Percentiles rank a stretch among this genome's conserved stretches.
Evolutionary conservation across 2,113 vertebrate species (phyloP).

Genomic region (Odocoileus hemionus): DNA sequence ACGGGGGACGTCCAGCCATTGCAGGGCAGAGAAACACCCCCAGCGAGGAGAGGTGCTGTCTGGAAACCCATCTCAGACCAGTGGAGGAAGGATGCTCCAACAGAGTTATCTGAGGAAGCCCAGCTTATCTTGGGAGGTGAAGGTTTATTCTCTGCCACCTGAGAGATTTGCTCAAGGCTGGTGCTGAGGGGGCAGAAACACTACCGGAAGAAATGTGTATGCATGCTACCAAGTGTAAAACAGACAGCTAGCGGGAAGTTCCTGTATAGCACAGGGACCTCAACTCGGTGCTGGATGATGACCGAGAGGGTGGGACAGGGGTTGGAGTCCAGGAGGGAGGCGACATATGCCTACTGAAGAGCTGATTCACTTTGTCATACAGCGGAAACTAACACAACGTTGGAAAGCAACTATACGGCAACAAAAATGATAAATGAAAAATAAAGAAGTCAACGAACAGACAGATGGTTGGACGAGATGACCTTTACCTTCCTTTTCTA

Average conservation of each 20-base stretch:
- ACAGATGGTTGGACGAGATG: neutral
- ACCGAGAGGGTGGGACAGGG: neutral
- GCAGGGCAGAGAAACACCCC: neutral
- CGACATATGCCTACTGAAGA: fast-evolving
- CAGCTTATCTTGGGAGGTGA: neutral
- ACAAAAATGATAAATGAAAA: neutral
- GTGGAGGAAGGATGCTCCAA: neutral
- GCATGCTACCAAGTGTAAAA: neutral
- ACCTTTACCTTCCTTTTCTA: neutral
- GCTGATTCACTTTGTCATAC: neutral
- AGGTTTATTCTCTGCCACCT: neutral
- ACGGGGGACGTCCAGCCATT: neutral
- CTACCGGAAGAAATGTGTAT: neutral
- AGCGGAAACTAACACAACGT: neutral
- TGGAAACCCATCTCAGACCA: neutral
- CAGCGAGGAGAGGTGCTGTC: neutral
- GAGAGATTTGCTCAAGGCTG: neutral
- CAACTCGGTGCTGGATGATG: neutral
- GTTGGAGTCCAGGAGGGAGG: neutral
- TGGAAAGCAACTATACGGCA: neutral
- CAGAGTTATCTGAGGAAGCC: neutral
- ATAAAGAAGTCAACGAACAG: neutral
- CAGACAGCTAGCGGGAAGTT: neutral
- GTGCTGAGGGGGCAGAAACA: neutral
- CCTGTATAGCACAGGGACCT: neutral